Base-by-base conservation (phyloP, 2,888 invertebrate genomes). In the Apamea monoglypha region DNA sequence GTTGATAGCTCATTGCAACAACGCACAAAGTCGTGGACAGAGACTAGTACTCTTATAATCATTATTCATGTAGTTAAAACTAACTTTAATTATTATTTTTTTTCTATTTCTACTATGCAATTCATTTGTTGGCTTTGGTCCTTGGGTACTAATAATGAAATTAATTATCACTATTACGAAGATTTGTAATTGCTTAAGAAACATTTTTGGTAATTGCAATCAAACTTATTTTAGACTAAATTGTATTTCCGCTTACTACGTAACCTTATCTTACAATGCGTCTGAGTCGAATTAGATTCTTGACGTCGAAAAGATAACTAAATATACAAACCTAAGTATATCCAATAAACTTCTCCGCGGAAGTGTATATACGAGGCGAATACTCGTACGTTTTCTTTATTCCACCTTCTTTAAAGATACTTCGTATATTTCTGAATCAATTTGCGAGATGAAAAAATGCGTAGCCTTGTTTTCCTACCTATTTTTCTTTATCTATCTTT, bases 201-300 rank as follows among this genome's bases (percentile, higher is more conserved):
- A 14, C 7, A 18, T 7, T 50, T 36, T 21, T 40, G 2, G 0
- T n/a, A 36, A 14, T 18, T 47, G 8, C 1, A 29, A 10, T 21
- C 0, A 61, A 40, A 40, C 21, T n/a, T 14, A n/a, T 70, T 73
- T 50, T 50, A 36, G 10, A 29, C 4, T 1, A 25, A 10, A 32
- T 14, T 16, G 7, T 2, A 44, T 53, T 25, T 10, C 56, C 88
- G 83, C 86, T 82, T n/a, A 56, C 78, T 56, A 3, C 14, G 21
- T 47, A 7, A 76, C 84, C 75, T 71, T 0, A 44, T 84, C 66
- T 81, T 67, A 87, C 50, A 50, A 73, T 78, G 82, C 76, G 80
- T 47, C 80, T 80, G 82, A 69, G 61, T 84, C 75, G 83, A 81
- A 86, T 82, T 84, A 81, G 69, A 83, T 53, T 10, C 64, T 72